phyloP scores from a whole-genome alignment of 2,888 invertebrate genomes.

The Agonopterix alstromeriana region DNA sequence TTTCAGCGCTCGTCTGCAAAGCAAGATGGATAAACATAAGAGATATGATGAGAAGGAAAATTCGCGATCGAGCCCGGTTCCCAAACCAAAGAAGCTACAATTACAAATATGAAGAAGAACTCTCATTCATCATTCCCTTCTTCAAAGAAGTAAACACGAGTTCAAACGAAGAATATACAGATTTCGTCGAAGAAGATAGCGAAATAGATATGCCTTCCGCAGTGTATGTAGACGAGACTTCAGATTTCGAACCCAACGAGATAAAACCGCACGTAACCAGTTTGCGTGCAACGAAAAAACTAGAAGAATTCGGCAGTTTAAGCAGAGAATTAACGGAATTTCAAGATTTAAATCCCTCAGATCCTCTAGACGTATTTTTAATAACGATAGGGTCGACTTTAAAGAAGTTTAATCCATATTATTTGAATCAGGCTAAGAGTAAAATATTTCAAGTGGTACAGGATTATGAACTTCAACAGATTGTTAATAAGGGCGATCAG shows the following conservation, averaged over 20 bases:
- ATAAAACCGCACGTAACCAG: conserved; percentile 28
- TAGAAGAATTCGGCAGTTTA: conserved; percentile 11
- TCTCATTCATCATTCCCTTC: conserved; percentile 51
- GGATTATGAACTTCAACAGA: conserved; percentile 61
- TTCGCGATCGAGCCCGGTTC: conserved; percentile 41
- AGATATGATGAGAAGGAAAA: conserved; percentile 53
- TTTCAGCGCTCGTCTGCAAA: conserved; percentile 30
- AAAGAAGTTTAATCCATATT: conserved; percentile 53
- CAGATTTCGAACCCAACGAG: conserved; percentile 19
- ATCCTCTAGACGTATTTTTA: conserved; percentile 56
- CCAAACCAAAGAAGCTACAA: conserved; percentile 38
- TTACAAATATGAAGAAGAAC: conserved; percentile 59
- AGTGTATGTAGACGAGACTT: conserved; percentile 28
- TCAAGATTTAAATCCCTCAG: conserved; percentile 42
- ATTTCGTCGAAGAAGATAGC: conserved; percentile 27
- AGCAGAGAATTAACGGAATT: conserved; percentile 4
- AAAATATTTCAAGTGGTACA: conserved; percentile 64
- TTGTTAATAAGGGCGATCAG: conserved; percentile 38
- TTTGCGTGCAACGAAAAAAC: conserved; percentile 4
- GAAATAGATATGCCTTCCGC: conserved; percentile 30
- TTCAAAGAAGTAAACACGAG: conserved; percentile 33
- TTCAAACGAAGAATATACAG: conserved; percentile 33
- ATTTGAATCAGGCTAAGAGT: conserved; percentile 61
- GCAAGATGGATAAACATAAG: conserved; percentile 61
- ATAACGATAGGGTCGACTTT: conserved; percentile 55